Conservation (phyloP, 2,113 vertebrate genomes). For the Formicarius rufipectus region DNA sequence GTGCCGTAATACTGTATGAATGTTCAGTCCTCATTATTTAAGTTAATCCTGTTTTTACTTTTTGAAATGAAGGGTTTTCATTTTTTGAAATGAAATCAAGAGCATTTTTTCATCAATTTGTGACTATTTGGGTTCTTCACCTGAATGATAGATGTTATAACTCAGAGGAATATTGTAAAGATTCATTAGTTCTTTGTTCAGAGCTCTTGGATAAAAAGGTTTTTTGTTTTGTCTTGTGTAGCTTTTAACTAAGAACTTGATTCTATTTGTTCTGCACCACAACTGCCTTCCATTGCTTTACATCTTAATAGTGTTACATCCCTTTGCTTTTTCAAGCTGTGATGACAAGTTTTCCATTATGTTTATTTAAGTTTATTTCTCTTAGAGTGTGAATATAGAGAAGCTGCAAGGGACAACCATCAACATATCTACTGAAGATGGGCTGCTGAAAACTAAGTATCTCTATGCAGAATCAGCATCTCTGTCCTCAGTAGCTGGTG, state of each 20-base stretch:
- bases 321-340: neutral
- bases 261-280: neutral
- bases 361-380: constrained; percentile 52
- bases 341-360: constrained; percentile 10
- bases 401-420: constrained; percentile 90
- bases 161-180: neutral
- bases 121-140: neutral
- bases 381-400: constrained; percentile 85
- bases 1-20: neutral
- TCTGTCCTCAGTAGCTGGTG: constrained; percentile 82
- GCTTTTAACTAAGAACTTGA: neutral
- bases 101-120: neutral
- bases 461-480: constrained; percentile 88
- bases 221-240: neutral
- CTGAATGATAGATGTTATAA: neutral
- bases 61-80: neutral
- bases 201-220: neutral
- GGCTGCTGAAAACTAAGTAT: constrained; percentile 86
- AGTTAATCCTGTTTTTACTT: neutral
- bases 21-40: neutral
- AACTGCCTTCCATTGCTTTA: neutral
- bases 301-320: neutral
- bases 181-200: neutral
- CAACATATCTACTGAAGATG: constrained; percentile 86
- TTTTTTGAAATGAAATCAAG: neutral